Base-by-base conservation (phyloP, 2,113 vertebrate genomes). In the Proteles cristata region DNA sequence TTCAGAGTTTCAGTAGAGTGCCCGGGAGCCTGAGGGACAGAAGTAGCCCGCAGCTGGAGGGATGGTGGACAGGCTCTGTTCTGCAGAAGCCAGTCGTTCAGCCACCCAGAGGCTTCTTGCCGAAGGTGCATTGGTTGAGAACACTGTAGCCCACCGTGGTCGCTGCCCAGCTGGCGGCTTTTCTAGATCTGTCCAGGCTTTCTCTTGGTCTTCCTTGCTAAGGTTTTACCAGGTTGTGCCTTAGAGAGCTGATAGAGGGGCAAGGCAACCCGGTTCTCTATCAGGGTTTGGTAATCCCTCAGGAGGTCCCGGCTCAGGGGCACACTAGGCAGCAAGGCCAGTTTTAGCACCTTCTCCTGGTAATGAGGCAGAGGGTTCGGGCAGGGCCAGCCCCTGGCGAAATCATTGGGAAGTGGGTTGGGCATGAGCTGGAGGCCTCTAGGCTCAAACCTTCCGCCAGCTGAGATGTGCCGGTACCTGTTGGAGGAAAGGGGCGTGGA, bases 311-410 rank as follows among this genome's bases (percentile, higher is more conserved):
- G 19, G 55, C 69, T 96, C 58, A 98, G 87, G 4, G 96, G 65
- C 0, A 19, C 81, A 0, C 45, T 96, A 19, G 97, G 97, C 76
- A 96, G 93, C 73, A 96, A 39, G 48, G 45, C 96, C 71, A 98
- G 83, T 79, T 88, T 98, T 8, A 68, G 6, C 0, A 3, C 79
- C 50, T 23, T 96, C 28, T 98, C 80, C 63, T 88, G 95, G 82
- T 98, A 97, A 73, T 96, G 94, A 39, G 97, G 95, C 61, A 92
- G 43, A 11, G 39, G 90, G 73, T 95, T 97, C 0, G 97, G 98
- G 50, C 98, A 98, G 65, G 90, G 97, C 97, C 81, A 95, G 17
- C 82, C 21, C 81, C 81, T 79, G 58, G 63, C 53, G 2, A 84
- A 15, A 53, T n/a, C 8, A n/a, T 48, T 58, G 73, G 96, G 84